These are phyloP conservation scores for Macrocentrus cingulum DNA, from an alignment of 1,140 invertebrate genomes.

Conservation along the genomic window DNA sequence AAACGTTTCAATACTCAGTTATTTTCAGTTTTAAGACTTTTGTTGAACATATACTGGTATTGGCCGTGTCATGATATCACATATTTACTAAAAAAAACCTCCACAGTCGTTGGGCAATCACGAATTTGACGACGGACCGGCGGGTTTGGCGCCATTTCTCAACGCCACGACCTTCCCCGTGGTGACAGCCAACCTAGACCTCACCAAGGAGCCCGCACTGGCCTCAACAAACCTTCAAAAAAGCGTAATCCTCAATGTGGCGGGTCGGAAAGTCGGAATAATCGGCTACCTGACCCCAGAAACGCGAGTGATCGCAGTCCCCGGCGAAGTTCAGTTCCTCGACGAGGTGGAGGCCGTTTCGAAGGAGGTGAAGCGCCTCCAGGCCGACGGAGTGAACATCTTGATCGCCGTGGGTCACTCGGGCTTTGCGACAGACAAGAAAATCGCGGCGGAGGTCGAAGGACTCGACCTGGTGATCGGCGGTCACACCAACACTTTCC, in stretches of 20 bases:
- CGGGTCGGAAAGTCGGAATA: constrained; percentile 73
- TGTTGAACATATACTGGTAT: background rate
- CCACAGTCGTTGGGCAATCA: constrained; percentile 88
- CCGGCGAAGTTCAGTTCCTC: constrained; percentile 68
- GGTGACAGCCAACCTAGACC: constrained; percentile 76
- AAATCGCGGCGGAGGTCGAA: constrained; percentile 76
- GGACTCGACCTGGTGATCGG: constrained; percentile 87
- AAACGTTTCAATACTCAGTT: too few species aligned
- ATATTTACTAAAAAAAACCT: background rate
- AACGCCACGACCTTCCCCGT: constrained; percentile 70
- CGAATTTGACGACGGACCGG: constrained; percentile 85
- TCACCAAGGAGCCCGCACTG: constrained; percentile 67
- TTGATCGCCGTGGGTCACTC: constrained; percentile 90
- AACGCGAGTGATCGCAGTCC: constrained; percentile 67
- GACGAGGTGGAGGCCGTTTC: constrained; percentile 75
- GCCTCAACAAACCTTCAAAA: constrained; percentile 58
- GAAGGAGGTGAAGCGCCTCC: constrained; percentile 68
- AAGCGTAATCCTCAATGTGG: constrained; percentile 68
- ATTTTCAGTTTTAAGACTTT: too few species aligned
- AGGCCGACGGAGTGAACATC: constrained; percentile 73
- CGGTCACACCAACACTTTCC: constrained; percentile 85
- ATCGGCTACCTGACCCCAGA: constrained; percentile 88
- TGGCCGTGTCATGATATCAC: too few species aligned
- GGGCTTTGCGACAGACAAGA: constrained; percentile 75
- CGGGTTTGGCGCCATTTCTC: constrained; percentile 77